Base-by-base conservation (phyloP, 2,797 vertebrate genomes). In the Melanotaenia nigrans region DNA sequence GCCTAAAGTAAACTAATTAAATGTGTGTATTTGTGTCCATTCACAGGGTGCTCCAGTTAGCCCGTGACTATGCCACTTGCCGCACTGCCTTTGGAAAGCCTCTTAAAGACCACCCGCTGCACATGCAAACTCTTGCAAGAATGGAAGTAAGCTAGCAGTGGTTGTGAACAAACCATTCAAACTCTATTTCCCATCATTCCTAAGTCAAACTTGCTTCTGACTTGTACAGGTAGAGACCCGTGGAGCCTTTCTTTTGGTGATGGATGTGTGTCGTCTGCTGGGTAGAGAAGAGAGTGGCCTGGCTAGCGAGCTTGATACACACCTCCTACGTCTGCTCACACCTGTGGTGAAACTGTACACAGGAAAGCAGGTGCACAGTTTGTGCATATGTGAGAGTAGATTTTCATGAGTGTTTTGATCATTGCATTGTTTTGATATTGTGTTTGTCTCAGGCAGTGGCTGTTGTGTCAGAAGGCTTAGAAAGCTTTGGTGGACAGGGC, bases 401-500 rank as follows among this genome's bases (percentile, higher is more conserved):
- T 6, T 38, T 18, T 14, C 0, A 3, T 30, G 1, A 0, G 14
- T 61, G 38, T 40, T 61, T 51, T 6, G 32, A 51, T 13, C 24
- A 20, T 57, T 30, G 40, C 4, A 53, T 16, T 40, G 24, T 61
- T 45, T 18, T 9, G 7, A 16, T 51, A 14, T 61, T 64, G 60
- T 40, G 59, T 51, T 65, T 58, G 61, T 75, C 11, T 72, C 79
- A 96, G 96, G 95, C 92, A 1, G 81, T 96, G 61, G 93, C 95
- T 2, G 93, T 95, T 22, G 91, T 91, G 71, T 89, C 95, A 0
- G 95, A 96, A 78, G 95, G 95, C 0, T 90, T 96, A 79, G 96
- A 97, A 87, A 94, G 95, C 73, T 96, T 96, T 33, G 95, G 95
- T 25, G 96, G 95, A 61, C 95, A 97, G 84, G 96, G 95, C n/a